Percentiles rank a stretch among this genome's conserved stretches.
These are phyloP conservation scores for Gymnodraco acuticeps DNA, from an alignment of 2,797 vertebrate species.

Conservation along the genomic window DNA sequence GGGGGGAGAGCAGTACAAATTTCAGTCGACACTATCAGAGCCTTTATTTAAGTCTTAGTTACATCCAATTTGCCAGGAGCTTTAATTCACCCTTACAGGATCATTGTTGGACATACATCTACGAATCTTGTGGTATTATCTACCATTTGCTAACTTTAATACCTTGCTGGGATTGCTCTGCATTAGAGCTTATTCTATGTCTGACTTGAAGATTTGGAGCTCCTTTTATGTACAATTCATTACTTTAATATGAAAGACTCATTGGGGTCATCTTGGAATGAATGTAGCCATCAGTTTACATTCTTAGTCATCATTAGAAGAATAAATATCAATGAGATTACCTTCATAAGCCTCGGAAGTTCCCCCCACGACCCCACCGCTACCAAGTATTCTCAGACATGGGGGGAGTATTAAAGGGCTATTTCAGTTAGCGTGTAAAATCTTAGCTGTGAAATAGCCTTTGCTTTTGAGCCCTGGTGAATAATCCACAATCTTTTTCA, in stretches of 20 bases:
- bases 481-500: constrained; percentile 79
- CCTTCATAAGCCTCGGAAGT: constrained; percentile 78
- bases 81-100: constrained; percentile 80
- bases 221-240: constrained; percentile 82
- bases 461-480: constrained; percentile 59
- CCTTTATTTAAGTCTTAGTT: constrained; percentile 80
- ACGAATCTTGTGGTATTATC: constrained; percentile 82
- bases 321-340: constrained; percentile 88
- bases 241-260: constrained; percentile 79
- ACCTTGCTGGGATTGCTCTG: constrained; percentile 79
- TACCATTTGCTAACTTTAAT: constrained; percentile 85
- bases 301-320: constrained; percentile 85
- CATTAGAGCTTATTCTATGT: constrained; percentile 76
- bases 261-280: constrained; percentile 78
- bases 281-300: constrained; percentile 81
- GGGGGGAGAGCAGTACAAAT: constrained; percentile 52
- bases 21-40: constrained; percentile 64
- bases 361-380: constrained; percentile 50
- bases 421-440: constrained; percentile 74
- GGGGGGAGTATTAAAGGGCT: constrained; percentile 76
- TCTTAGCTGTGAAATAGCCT: constrained; percentile 69
- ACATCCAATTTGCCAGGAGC: constrained; percentile 81
- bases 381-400: constrained; percentile 66
- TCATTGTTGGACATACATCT: constrained; percentile 79
- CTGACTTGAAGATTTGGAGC: constrained; percentile 76